Evolutionary conservation across 2,113 vertebrate genomes (phyloP).

Genomic region (Zosterops lateralis): DNA sequence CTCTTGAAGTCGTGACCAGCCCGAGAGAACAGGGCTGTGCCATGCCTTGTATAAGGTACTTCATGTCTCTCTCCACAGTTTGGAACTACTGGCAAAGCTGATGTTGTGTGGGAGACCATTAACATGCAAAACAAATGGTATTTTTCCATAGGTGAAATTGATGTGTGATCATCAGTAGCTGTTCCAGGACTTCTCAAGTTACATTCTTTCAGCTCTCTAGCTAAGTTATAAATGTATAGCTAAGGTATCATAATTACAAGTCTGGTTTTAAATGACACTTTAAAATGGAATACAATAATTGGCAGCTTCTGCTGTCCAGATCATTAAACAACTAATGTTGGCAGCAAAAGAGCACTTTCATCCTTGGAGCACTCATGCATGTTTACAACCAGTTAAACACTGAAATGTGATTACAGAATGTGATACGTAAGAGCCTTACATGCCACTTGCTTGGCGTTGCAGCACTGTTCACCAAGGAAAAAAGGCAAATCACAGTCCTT

Average conservation of each 20-base stretch:
- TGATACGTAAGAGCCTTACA: constrained; percentile 12
- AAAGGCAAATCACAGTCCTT: neutral
- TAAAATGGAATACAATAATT: constrained; percentile 42
- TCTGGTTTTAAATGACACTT: constrained; percentile 47
- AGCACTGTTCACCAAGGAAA: neutral
- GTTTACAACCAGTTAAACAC: constrained; percentile 50
- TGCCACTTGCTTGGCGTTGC: constrained; percentile 41
- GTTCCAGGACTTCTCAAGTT: neutral
- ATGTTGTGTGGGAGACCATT: neutral
- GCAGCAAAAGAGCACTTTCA: constrained; percentile 56
- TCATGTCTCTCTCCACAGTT: fast-evolving
- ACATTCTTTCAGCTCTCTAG: neutral
- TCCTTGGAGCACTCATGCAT: neutral
- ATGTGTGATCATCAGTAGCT: neutral
- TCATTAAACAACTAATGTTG: constrained; percentile 61
- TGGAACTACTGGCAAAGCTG: neutral
- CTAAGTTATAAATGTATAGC: neutral
- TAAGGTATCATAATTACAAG: constrained; percentile 43
- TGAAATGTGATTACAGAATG: neutral
- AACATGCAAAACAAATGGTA: neutral
- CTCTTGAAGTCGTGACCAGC: neutral
- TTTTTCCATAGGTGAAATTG: neutral
- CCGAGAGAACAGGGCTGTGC: fast-evolving
- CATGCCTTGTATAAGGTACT: neutral
- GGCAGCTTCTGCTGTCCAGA: constrained; percentile 60